Evolutionary conservation across 2,888 invertebrate species (phyloP).

Genomic region (Neocrepidodera transversa): DNA sequence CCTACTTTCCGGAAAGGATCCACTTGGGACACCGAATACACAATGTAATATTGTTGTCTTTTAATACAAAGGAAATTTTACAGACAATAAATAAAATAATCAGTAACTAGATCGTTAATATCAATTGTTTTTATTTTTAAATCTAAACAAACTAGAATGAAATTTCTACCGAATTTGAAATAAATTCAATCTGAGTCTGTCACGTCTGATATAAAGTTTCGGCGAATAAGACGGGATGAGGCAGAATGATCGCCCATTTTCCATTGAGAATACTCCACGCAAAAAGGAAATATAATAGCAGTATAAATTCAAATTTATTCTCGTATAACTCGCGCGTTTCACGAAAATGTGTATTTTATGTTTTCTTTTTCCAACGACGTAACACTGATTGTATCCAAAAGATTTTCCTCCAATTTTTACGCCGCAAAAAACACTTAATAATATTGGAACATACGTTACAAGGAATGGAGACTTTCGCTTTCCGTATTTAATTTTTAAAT

Average conservation of each 20-base stretch:
- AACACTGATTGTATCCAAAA: slow-evolving; percentile 8
- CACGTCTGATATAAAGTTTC: slow-evolving; percentile 16
- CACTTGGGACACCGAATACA: too few relatives aligned
- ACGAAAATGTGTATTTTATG: slow-evolving; percentile 16
- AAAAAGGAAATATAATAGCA: slow-evolving; percentile 17
- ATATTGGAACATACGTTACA: not conserved
- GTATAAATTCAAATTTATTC: slow-evolving; percentile 22
- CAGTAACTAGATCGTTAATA: slow-evolving; percentile 7
- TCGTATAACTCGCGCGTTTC: slow-evolving; percentile 11
- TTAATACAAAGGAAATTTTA: too few relatives aligned
- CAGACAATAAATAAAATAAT: too few relatives aligned
- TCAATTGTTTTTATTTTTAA: slow-evolving; percentile 6
- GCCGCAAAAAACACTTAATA: slow-evolving; percentile 4
- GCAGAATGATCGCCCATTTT: slow-evolving; percentile 12
- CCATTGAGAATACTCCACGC: slow-evolving; percentile 5
- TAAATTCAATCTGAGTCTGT: slow-evolving; percentile 22
- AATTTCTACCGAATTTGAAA: slow-evolving; percentile 5
- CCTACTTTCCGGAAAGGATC: too few relatives aligned
- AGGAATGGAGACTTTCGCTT: slow-evolving; percentile 7
- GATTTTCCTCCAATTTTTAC: slow-evolving; percentile 12
- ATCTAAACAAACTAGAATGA: slow-evolving; percentile 4
- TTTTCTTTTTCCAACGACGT: not conserved
- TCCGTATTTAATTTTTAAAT: not conserved
- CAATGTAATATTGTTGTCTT: too few relatives aligned
- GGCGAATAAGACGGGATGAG: slow-evolving; percentile 14